Evolutionary conservation across 1,140 invertebrate genomes (phyloP).

Genomic region (Diachasmimorpha longicaudata): DNA sequence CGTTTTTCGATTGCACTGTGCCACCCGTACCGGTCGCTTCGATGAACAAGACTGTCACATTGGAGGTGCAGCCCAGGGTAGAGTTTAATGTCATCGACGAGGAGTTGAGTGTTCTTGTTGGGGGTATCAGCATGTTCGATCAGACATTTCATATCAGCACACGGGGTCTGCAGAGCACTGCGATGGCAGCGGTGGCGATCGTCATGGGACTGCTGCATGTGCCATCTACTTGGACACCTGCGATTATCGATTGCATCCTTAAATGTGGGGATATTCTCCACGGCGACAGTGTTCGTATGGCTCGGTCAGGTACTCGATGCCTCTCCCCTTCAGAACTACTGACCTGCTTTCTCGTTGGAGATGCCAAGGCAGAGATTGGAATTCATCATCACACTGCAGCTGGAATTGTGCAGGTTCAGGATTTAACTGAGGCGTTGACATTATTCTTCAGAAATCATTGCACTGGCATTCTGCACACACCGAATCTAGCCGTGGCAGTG

Average conservation of each 20-base stretch:
- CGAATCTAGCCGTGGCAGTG: constrained; percentile 41
- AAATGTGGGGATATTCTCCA: constrained; percentile 45
- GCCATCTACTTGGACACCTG: constrained; percentile 48
- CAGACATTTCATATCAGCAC: constrained; percentile 26
- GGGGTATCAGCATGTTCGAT: constrained; percentile 39
- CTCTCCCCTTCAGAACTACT: constrained; percentile 45
- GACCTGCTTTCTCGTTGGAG: constrained; percentile 44
- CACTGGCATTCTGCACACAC: constrained; percentile 40
- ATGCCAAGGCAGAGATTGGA: constrained; percentile 38
- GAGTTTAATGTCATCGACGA: constrained; percentile 39
- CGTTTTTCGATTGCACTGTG: constrained; percentile 33
- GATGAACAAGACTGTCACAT: constrained; percentile 27
- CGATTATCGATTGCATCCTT: constrained; percentile 41
- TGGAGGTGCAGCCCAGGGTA: constrained; percentile 34
- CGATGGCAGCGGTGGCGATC: constrained; percentile 45
- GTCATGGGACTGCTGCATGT: constrained; percentile 44
- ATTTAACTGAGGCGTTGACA: constrained; percentile 28
- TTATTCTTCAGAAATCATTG: constrained; percentile 36
- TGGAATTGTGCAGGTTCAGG: constrained; percentile 34
- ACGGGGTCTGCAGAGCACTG: constrained; percentile 48
- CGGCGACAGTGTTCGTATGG: constrained; percentile 34
- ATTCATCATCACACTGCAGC: constrained; percentile 41
- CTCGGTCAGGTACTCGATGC: constrained; percentile 37
- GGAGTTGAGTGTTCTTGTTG: constrained; percentile 39
- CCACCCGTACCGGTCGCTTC: constrained; percentile 27